These are phyloP conservation scores for Peromyscus nudipes DNA, from an alignment of 2,797 vertebrate species.

Conservation along the genomic window DNA sequence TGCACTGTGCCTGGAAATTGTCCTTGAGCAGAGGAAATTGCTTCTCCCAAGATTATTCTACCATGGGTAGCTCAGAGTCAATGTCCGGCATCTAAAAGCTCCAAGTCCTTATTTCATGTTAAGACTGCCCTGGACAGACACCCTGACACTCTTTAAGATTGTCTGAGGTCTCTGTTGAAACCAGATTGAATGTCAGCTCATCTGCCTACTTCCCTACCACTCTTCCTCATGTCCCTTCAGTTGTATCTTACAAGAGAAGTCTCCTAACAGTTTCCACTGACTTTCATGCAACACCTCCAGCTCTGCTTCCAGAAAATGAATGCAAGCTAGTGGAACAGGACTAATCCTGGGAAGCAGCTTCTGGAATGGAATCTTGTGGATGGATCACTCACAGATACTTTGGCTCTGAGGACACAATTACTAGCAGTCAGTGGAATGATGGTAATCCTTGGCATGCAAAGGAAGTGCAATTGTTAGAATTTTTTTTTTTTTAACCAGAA, in stretches of 20 bases:
- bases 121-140: background rate
- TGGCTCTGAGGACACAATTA: background rate
- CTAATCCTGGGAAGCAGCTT: background rate
- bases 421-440: background rate
- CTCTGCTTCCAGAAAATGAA: conserved; percentile 1
- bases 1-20: background rate
- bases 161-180: background rate
- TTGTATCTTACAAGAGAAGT: background rate
- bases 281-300: background rate
- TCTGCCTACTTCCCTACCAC: background rate
- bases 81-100: background rate
- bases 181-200: background rate
- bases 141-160: background rate
- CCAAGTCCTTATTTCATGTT: background rate
- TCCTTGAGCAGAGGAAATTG: background rate
- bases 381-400: background rate
- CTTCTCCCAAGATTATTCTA: background rate
- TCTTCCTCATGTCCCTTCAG: background rate
- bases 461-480: background rate
- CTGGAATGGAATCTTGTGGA: conserved; percentile 8
- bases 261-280: background rate
- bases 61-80: background rate
- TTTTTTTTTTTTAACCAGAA: background rate
- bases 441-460: conserved; percentile 13
- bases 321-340: background rate